Evolutionary conservation across 1,140 invertebrate genomes (phyloP).

Genomic region (Lanistes nyassanus): DNA sequence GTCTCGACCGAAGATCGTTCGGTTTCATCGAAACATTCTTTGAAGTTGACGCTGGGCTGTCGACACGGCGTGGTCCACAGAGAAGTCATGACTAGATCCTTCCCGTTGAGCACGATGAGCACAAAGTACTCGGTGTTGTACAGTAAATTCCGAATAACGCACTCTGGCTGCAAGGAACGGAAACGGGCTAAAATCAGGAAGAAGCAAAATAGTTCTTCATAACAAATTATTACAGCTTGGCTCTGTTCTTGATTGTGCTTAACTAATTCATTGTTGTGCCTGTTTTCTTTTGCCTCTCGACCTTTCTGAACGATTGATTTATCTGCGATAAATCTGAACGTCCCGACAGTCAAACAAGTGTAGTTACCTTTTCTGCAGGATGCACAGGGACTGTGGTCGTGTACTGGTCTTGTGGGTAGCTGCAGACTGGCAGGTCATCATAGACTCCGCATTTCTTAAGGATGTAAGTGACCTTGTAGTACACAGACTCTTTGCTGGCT

Average conservation of each 20-base stretch:
- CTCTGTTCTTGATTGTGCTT: no score
- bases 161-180: conserved; percentile 28
- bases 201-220: no score
- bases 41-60: not conserved
- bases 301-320: no score
- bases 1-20: not conserved
- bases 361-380: conserved; percentile 23
- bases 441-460: conserved; percentile 39
- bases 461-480: conserved; percentile 39
- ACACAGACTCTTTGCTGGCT: not conserved
- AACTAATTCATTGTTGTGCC: no score
- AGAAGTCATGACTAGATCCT: not conserved
- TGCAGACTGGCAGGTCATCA: conserved; percentile 31
- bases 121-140: conserved; percentile 43
- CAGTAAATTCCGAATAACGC: conserved; percentile 25
- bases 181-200: no score
- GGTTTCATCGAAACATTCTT: not conserved
- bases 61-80: not conserved
- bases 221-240: no score
- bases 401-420: conserved; percentile 34
- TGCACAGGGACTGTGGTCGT: conserved; percentile 14
- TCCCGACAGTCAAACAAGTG: no score
- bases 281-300: no score
- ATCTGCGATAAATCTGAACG: no score
- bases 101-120: conserved; percentile 24